Evolutionary conservation across 2,888 invertebrate genomes (phyloP).

Genomic region (Sphaerophoria taeniata): DNA sequence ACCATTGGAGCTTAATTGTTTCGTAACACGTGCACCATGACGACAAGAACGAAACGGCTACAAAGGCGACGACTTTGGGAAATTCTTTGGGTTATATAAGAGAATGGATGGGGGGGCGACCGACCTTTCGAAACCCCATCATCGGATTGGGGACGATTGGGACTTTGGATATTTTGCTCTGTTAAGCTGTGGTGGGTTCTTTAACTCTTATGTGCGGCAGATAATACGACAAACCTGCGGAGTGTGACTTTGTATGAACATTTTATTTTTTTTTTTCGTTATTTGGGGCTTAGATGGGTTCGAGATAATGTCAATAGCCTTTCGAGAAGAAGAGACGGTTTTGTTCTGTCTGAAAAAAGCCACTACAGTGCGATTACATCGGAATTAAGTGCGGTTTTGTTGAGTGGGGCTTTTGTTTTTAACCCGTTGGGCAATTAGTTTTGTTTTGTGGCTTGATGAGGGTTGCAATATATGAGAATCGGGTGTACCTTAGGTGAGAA

Average conservation of each 20-base stretch:
- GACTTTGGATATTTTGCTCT: constrained; percentile 46
- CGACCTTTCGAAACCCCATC: too few species aligned
- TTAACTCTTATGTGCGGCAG: constrained; percentile 55
- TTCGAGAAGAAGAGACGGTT: constrained; percentile 32
- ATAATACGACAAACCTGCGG: constrained; percentile 37
- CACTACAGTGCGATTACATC: constrained; percentile 15
- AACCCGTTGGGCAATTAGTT: constrained; percentile 66
- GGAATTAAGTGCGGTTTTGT: constrained; percentile 10
- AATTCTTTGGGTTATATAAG: not conserved
- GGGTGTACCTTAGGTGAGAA: not conserved
- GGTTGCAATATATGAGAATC: not conserved
- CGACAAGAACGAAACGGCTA: constrained; percentile 40
- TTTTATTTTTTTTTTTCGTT: constrained; percentile 27
- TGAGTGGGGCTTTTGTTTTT: not conserved
- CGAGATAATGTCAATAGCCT: constrained; percentile 69
- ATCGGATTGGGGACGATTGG: constrained; percentile 45
- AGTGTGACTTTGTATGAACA: constrained; percentile 70
- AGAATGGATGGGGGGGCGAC: not conserved
- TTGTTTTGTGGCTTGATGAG: constrained; percentile 45
- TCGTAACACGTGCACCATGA: constrained; percentile 71
- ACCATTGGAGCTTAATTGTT: constrained; percentile 71
- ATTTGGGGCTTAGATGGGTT: constrained; percentile 62
- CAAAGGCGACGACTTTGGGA: constrained; percentile 3
- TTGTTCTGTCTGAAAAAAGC: constrained; percentile 12
- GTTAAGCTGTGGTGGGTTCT: constrained; percentile 27